These are phyloP conservation scores for Anabas testudineus DNA, from an alignment of 2,797 vertebrate species.

Conservation along the genomic window DNA sequence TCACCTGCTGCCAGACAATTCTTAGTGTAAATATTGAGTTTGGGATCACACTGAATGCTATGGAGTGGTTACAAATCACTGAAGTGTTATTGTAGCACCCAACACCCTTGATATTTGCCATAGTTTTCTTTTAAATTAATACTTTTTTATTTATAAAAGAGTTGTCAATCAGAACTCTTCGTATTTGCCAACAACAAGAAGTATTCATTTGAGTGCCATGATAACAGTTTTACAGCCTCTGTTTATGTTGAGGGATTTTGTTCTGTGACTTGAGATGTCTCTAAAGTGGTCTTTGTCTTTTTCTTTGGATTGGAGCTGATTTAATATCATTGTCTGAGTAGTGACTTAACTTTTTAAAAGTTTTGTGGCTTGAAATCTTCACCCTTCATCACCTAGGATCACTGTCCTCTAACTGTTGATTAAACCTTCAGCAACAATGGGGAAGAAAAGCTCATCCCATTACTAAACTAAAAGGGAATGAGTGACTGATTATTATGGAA, in stretches of 20 bases:
- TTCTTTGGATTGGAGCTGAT: constrained; percentile 29
- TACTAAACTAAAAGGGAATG: not conserved
- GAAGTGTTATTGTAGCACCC: no score
- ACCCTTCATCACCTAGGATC: constrained; percentile 20
- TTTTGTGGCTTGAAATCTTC: constrained; percentile 5
- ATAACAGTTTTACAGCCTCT: no score
- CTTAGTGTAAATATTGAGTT: constrained; percentile 60
- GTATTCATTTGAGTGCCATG: no score
- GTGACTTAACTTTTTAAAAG: constrained; percentile 8
- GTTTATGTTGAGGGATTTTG: constrained; percentile 1
- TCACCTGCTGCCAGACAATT: constrained; percentile 38
- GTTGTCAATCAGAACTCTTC: no score
- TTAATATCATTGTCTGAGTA: not conserved
- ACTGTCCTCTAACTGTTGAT: not conserved
- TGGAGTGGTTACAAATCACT: not conserved
- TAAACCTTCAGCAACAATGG: not conserved
- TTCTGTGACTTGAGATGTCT: constrained; percentile 17
- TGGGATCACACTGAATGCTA: constrained; percentile 34
- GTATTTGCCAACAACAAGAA: no score
- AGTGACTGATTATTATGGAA: no score
- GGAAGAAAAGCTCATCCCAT: not conserved
- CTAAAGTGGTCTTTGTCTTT: constrained; percentile 23
- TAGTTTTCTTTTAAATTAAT: no score
- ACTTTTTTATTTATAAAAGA: no score
- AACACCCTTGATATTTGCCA: no score